phyloP scores from a whole-genome alignment of 92 coral and sea anemone genomes.

The Ricordea florida region DNA sequence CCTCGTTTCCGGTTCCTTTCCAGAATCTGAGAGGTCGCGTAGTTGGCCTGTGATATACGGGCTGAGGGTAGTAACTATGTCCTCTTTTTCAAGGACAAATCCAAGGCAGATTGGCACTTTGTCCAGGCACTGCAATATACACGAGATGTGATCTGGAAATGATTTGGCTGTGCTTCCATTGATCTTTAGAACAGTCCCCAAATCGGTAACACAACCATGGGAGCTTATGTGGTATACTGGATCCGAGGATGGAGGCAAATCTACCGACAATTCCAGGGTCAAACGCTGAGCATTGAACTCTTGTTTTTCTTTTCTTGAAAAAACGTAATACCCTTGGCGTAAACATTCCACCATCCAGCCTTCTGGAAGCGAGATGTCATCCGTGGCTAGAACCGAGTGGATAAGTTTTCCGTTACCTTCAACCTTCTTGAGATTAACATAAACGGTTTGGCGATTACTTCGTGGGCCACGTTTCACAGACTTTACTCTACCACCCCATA shows the following conservation, averaged over 20 bases:
- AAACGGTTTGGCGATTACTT: not conserved
- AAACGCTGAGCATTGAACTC: not conserved
- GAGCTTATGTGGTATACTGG: not conserved
- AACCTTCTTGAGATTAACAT: not conserved
- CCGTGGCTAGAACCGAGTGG: not conserved
- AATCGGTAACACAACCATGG: not conserved
- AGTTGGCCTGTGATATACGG: not conserved
- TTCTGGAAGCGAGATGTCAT: not conserved
- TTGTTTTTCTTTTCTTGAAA: not conserved
- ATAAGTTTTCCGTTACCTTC: not conserved
- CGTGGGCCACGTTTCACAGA: constrained; percentile 2
- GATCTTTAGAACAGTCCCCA: not conserved
- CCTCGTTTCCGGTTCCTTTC: not conserved
- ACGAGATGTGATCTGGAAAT: not conserved
- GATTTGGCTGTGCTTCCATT: constrained; percentile 9
- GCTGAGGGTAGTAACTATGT: not conserved
- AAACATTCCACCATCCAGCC: not conserved
- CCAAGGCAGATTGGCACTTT: constrained; percentile 3
- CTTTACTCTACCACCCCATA: not conserved
- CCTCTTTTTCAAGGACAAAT: not conserved
- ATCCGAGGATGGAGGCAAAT: not conserved
- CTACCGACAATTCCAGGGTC: too few species aligned
- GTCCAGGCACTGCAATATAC: not conserved
- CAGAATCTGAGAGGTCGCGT: not conserved
- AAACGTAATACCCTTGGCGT: not conserved